Base-by-base conservation (phyloP, 2,888 invertebrate genomes). In the Drosophila leonis region DNA sequence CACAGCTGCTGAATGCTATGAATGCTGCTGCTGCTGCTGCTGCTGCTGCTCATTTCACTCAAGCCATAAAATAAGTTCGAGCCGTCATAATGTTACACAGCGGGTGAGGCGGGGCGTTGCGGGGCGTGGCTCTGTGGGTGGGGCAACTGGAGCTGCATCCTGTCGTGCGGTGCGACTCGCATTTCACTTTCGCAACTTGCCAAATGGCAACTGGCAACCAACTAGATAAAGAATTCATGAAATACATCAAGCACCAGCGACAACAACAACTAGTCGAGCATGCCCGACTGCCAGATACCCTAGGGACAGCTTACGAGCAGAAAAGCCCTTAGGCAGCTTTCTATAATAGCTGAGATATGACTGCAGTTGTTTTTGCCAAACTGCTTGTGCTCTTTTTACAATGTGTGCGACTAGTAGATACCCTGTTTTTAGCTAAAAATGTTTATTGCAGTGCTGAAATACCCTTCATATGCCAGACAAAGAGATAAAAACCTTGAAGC, bases 201-300 rank as follows among this genome's bases (percentile, higher is more conserved):
- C 75, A 57, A 80, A 70, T 63, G 66, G 62, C 68, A 72, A 66
- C 75, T 75, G 63, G 59, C 68, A 66, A 59, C 49, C 69, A 48
- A 78, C 70, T 78, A 63, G 78, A 86, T 83, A 78, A 86, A 81
- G 81, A 86, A 83, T 86, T 86, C 83, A 86, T 81, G 87, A 83
- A 82, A 80, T 73, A 80, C 72, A 71, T 75, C 74, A 78, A 49
- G 60, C 69, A 66, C 27, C 37, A 48, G n/a, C n/a, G 62, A 31
- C 57, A 54, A 41, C 74, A 59, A 37, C 63, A 54, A 18, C 33
- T 2, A 9, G 33, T 18, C 0, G 39, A 15, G 54, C 1, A 6
- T 35, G 44, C 13, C 27, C 33, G 61, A 33, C 41, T 13, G 1
- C 2, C 0, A 13, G 4, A 18, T 56, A 18, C 41, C 57, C 37